Evolutionary conservation across 2,113 vertebrate genomes (phyloP).

Genomic region (Chloropsis cyanopogon): DNA sequence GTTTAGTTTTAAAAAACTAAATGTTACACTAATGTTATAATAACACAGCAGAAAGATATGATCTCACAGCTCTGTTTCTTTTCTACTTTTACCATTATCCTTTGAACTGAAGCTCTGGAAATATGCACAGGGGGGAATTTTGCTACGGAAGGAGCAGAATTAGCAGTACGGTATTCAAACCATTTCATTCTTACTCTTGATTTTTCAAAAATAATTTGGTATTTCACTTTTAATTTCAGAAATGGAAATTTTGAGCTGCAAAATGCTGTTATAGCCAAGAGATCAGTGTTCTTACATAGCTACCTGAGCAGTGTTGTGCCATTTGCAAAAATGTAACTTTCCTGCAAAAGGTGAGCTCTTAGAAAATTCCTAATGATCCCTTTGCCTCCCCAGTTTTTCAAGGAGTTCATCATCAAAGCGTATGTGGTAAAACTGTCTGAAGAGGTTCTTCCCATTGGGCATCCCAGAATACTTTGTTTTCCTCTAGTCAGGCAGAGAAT

Average conservation of each 20-base stretch:
- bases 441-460: neutral
- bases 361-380: too few relatives aligned
- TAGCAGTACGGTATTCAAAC: accelerated
- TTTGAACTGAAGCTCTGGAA: neutral
- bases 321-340: neutral
- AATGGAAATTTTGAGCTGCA: neutral
- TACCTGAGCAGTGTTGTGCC: neutral
- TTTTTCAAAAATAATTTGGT: neutral
- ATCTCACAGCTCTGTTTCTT: neutral
- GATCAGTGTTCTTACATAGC: neutral
- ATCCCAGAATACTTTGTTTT: constrained; percentile 14
- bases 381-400: neutral
- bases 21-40: neutral
- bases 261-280: neutral
- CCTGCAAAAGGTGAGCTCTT: neutral
- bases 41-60: neutral
- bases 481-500: neutral
- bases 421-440: neutral
- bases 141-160: neutral
- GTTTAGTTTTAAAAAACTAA: neutral
- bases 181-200: neutral
- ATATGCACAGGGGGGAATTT: neutral
- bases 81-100: neutral
- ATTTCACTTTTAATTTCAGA: neutral
- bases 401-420: neutral